Percentiles rank a stretch among this genome's conserved stretches.
Evolutionary conservation across 2,888 invertebrate genomes (phyloP).

Genomic region (Amblyteles armatorius): DNA sequence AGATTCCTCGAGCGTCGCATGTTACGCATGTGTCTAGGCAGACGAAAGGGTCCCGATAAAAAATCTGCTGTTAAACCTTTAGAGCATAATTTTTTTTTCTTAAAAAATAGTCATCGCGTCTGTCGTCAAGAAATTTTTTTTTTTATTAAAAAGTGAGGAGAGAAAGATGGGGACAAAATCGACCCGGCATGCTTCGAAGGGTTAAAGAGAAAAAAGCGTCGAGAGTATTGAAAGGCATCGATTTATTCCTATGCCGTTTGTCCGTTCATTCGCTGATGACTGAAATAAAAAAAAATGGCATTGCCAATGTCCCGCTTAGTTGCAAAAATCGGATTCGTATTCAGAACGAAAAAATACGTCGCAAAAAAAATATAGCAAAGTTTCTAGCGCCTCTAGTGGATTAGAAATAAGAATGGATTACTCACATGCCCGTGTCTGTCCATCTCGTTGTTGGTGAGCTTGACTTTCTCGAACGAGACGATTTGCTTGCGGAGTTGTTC

Average conservation of each 20-base stretch:
- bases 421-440: constrained; percentile 97
- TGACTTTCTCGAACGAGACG: constrained; percentile 99
- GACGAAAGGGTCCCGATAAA: not conserved
- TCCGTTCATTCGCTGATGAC: not conserved
- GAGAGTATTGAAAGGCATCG: too few species aligned
- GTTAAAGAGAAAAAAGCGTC: too few species aligned
- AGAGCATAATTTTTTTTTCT: not conserved
- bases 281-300: not conserved
- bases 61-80: not conserved
- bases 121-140: not conserved
- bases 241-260: too few species aligned
- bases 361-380: not conserved
- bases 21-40: not conserved
- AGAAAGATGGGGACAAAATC: not conserved
- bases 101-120: not conserved
- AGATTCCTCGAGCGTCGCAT: constrained; percentile 17
- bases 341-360: not conserved
- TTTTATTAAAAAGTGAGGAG: not conserved
- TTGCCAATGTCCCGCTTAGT: too few species aligned
- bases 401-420: constrained; percentile 70
- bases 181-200: too few species aligned
- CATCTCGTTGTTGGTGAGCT: constrained; percentile 99
- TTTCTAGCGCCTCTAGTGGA: constrained; percentile 13
- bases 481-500: constrained; percentile 98
- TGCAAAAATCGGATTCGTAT: constrained; percentile 4